phyloP scores from a whole-genome alignment of 35 echinoderm and acorn worm genomes.

The Heliocidaris tuberculata region DNA sequence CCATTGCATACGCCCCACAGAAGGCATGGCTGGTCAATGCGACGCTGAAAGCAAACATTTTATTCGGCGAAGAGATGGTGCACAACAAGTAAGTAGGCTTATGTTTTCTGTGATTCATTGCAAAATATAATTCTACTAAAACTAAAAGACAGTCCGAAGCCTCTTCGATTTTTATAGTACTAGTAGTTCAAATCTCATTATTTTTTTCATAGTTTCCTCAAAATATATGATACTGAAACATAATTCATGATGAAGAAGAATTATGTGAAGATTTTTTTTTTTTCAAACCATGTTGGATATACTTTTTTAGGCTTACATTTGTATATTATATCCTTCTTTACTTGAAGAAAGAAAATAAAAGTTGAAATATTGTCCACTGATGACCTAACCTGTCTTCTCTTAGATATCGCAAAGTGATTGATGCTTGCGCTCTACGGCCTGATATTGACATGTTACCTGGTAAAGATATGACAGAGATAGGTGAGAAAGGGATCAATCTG shows the following conservation, averaged over 20 bases:
- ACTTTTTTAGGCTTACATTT: too few species aligned
- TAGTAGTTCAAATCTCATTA: background rate
- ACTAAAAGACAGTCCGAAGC: background rate
- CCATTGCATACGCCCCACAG: slow-evolving; percentile 76
- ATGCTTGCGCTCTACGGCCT: slow-evolving; percentile 72
- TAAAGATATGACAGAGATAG: slow-evolving; percentile 87
- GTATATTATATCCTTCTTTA: too few species aligned
- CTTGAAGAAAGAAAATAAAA: too few species aligned
- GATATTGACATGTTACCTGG: slow-evolving; percentile 92
- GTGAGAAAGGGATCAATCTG: slow-evolving; percentile 94
- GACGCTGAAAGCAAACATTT: slow-evolving; percentile 76
- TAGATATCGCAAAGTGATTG: slow-evolving; percentile 78
- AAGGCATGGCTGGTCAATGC: slow-evolving; percentile 84
- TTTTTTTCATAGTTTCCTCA: background rate
- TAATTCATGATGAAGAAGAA: too few species aligned
- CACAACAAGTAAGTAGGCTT: slow-evolving; percentile 47
- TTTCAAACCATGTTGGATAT: too few species aligned
- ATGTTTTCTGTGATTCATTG: too few species aligned
- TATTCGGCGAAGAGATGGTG: slow-evolving; percentile 67
- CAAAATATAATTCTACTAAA: too few species aligned
- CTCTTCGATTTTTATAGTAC: background rate
- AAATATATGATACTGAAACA: background rate
- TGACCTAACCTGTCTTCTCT: background rate
- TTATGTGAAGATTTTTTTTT: too few species aligned
- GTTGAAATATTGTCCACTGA: too few species aligned